phyloP scores from a whole-genome alignment of 2,888 invertebrate genomes.

The Conchocele bisecta region DNA sequence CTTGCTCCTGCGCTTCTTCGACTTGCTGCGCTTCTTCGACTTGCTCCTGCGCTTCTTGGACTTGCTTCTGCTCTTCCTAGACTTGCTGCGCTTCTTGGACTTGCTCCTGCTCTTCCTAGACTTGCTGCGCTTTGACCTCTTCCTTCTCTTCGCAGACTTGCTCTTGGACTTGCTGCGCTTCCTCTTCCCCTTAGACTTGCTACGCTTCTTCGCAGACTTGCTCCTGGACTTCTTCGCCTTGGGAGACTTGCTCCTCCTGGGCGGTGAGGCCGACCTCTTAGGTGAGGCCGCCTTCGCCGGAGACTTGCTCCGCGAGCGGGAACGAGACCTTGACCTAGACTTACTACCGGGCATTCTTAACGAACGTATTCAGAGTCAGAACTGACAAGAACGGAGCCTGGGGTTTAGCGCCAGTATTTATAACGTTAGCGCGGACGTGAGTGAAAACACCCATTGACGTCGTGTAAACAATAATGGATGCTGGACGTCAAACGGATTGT shows the following conservation, averaged over 20 bases:
- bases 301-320: conserved; percentile 17
- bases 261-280: conserved; percentile 7
- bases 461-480: too few relatives aligned
- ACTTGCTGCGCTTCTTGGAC: conserved; percentile 30
- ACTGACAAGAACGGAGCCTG: conserved; percentile 1
- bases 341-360: conserved; percentile 21
- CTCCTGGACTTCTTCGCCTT: conserved; percentile 29
- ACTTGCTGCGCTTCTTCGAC: conserved; percentile 29
- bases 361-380: conserved; percentile 2
- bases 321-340: conserved; percentile 38
- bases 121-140: conserved; percentile 9
- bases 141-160: too few relatives aligned
- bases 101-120: conserved; percentile 14
- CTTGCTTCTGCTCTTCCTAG: conserved; percentile 13
- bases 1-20: conserved; percentile 27
- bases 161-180: conserved; percentile 18
- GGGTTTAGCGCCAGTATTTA: neutral
- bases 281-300: conserved; percentile 9
- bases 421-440: conserved; percentile 13
- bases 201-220: conserved; percentile 23
- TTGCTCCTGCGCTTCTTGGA: conserved; percentile 25
- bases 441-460: conserved; percentile 7
- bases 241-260: conserved; percentile 15
- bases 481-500: too few relatives aligned
- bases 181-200: conserved; percentile 25